Conservation (phyloP, 2,888 invertebrate genomes). For the Caradrina clavipalpis region DNA sequence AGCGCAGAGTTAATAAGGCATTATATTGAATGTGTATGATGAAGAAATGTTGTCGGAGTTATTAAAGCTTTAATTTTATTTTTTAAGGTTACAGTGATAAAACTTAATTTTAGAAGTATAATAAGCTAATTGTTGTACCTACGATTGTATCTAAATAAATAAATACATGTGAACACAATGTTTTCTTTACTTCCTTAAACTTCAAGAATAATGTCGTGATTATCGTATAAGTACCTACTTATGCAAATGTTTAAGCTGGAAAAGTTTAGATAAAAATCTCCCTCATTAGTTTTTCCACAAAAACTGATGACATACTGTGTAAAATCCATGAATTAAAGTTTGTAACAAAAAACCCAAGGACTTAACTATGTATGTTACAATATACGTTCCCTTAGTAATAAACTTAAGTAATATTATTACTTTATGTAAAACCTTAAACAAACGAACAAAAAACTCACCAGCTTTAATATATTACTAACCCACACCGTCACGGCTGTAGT, state of each 20-base stretch:
- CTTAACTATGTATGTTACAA: background rate
- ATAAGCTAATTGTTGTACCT: background rate
- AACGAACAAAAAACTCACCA: no score
- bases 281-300: background rate
- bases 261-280: background rate
- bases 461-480: background rate
- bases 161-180: background rate
- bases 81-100: background rate
- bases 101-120: background rate
- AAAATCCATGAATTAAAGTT: background rate
- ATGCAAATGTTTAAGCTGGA: background rate
- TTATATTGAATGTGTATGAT: background rate
- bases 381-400: background rate
- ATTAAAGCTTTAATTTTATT: slow-evolving; percentile 19
- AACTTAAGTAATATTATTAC: background rate
- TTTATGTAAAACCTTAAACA: no score
- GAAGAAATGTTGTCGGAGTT: background rate
- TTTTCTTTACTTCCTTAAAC: background rate
- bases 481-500: no score
- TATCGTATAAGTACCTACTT: no score
- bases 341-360: background rate
- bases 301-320: background rate
- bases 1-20: background rate
- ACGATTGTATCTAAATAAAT: background rate
- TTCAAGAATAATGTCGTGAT: background rate